Percentiles rank a stretch among this genome's conserved stretches.
Conservation (phyloP, 1,140 invertebrate species). For the Oryzaephilus surinamensis region DNA sequence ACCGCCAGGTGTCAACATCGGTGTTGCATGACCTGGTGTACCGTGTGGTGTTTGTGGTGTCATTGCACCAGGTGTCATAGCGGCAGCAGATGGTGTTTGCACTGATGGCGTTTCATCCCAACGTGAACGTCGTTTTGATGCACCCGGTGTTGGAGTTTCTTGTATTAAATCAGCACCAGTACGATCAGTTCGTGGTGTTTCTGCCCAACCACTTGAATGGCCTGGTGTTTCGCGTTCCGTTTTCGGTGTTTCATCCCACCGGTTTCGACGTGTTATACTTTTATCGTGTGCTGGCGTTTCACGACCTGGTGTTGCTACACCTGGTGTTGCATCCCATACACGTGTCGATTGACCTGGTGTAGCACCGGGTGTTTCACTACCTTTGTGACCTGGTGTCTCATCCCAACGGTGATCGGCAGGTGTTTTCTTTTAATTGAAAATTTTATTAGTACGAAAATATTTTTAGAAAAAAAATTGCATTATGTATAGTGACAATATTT, state of each 20-base stretch:
- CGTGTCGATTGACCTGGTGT: constrained; percentile 78
- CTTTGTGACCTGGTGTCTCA: constrained; percentile 86
- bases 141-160: constrained; percentile 84
- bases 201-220: constrained; percentile 91
- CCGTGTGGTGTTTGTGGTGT: constrained; percentile 61
- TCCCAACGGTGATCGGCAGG: constrained; percentile 84
- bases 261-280: constrained; percentile 74
- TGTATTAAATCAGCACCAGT: constrained; percentile 71
- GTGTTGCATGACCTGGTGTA: constrained; percentile 53
- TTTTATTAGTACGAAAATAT: not conserved
- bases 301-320: constrained; percentile 74
- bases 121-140: constrained; percentile 65
- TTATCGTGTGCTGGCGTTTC: constrained; percentile 82
- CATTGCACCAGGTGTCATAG: constrained; percentile 59
- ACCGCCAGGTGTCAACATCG: constrained; percentile 62
- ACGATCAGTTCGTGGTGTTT: constrained; percentile 92
- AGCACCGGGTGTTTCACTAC: constrained; percentile 78
- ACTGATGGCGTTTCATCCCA: constrained; percentile 96
- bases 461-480: constrained; percentile 3
- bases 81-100: constrained; percentile 48
- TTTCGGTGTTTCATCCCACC: constrained; percentile 99
- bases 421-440: constrained; percentile 48
- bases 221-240: constrained; percentile 94
- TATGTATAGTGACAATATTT: no score
- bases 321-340: constrained; percentile 91